Percentiles rank a stretch among this genome's conserved stretches.
Evolutionary conservation across 2,888 invertebrate species (phyloP).

Genomic region (Dolomedes plantarius): DNA sequence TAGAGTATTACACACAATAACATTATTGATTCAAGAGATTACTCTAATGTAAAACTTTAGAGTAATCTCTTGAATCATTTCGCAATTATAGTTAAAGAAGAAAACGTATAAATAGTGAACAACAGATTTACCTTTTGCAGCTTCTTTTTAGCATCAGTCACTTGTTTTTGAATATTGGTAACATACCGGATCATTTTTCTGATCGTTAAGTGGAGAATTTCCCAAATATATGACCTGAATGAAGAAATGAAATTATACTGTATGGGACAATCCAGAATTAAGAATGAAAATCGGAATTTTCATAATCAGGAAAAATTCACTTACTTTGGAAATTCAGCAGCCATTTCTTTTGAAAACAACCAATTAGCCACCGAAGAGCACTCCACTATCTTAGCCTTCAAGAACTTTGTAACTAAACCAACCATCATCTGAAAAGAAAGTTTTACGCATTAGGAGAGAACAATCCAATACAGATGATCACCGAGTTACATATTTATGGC

Average conservation of each 20-base stretch:
- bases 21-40: too few species aligned
- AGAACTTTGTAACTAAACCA: conserved; percentile 95
- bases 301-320: too few species aligned
- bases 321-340: conserved; percentile 88
- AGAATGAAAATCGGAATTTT: too few species aligned
- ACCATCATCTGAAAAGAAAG: conserved; percentile 87
- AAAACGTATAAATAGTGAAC: too few species aligned
- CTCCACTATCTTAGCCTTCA: conserved; percentile 97
- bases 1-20: too few species aligned
- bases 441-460: too few species aligned
- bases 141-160: conserved; percentile 90
- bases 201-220: conserved; percentile 95
- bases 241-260: conserved; percentile 38
- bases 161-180: conserved; percentile 85
- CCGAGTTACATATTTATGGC: too few species aligned
- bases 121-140: conserved; percentile 83
- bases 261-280: too few species aligned
- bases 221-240: conserved; percentile 94
- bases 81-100: too few species aligned
- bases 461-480: too few species aligned
- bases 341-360: conserved; percentile 97
- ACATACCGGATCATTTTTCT: conserved; percentile 98
- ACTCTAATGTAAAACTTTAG: too few species aligned
- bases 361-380: conserved; percentile 98
- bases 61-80: too few species aligned